Evolutionary conservation across 2,888 invertebrate genomes (phyloP).

Genomic region (Drosophila algonquin): DNA sequence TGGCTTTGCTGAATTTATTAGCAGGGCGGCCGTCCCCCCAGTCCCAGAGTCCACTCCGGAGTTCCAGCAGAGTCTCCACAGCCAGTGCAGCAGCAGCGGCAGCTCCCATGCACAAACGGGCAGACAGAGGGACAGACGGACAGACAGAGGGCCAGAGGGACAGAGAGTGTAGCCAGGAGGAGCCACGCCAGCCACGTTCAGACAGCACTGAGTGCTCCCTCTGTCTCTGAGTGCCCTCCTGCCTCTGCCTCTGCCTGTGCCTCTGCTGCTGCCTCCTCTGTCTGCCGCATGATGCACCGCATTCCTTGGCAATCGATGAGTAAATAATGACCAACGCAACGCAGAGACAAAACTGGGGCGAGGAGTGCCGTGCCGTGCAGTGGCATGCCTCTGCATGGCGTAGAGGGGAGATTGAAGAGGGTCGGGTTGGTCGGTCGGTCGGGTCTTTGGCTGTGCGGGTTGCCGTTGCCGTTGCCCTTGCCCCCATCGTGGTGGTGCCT

Average conservation of each 20-base stretch:
- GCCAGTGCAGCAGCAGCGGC: slow-evolving; percentile 35
- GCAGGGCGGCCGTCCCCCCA: slow-evolving; percentile 52
- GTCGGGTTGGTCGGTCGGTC: neutral
- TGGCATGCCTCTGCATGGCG: neutral
- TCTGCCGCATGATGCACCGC: slow-evolving; percentile 49
- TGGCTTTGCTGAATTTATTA: slow-evolving; percentile 76
- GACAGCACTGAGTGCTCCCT: slow-evolving; percentile 1
- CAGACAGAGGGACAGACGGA: slow-evolving; percentile 8
- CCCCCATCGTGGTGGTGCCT: slow-evolving; percentile 21
- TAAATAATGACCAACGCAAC: slow-evolving; percentile 79
- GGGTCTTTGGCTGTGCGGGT: slow-evolving; percentile 46
- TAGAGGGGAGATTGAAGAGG: neutral
- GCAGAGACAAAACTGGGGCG: slow-evolving; percentile 65
- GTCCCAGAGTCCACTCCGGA: slow-evolving; percentile 15
- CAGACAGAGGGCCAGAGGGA: neutral
- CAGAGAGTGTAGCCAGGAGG: neutral
- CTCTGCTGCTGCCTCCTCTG: slow-evolving; percentile 1
- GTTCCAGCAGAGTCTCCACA: slow-evolving; percentile 5
- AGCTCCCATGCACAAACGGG: slow-evolving; percentile 50
- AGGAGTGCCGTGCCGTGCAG: slow-evolving; percentile 8
- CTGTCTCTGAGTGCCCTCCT: too few relatives aligned
- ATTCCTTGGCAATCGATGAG: slow-evolving; percentile 76
- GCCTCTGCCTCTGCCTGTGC: neutral
- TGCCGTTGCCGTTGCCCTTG: slow-evolving; percentile 29
- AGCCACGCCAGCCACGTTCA: slow-evolving; percentile 6